Base-by-base conservation (phyloP, 2,113 vertebrate genomes). In the Cyanistes caeruleus region DNA sequence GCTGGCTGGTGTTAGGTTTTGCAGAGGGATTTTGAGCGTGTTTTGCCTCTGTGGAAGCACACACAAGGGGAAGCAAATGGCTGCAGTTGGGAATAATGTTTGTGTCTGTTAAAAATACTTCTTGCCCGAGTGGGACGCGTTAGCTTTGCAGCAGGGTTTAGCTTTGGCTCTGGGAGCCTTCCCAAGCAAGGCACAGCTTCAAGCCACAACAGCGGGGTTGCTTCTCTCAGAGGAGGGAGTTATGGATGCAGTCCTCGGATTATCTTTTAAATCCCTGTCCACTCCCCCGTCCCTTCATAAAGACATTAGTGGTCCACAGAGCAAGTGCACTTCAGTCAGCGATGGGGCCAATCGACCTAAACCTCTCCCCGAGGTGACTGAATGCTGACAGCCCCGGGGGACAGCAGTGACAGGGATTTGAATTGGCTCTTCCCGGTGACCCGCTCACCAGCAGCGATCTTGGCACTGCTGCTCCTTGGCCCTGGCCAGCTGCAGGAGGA, bases 391-490 rank as follows among this genome's bases (percentile, higher is more conserved):
- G 16, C 25, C 46, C 19, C 20, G 3, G 39, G 72, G 17, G 21
- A 77, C 46, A 10, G 51, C 27, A 4, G 28, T 46, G 75, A 41
- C 58, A 74, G 51, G 52, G 79, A 55, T 25, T 24, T 7, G 39
- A 27, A 22, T 5, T 72, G 48, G n/a, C 30, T 43, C 52, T 74
- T 81, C 11, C 3, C 16, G 17, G 13, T 72, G 48, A 39, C 25
- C 12, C 5, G 0, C 28, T 64, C 16, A 33, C 7, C 0, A 2
- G 6, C 44, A 37, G 5, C 1, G 18, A 8, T 68, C 39, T 17
- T 41, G 58, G 7, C 13, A 2, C 18, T 62, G 55, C 13, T 43
- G 16, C 18, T 62, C 5, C 62, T 68, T 55, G 69, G 41, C 24
- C 14, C 13, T 6, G 21, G 11, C 41, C 46, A 25, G 0, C 18